A percentile compares a stretch with the other conserved stretches of the same genome.
These are phyloP conservation scores for Cottoperca gobio DNA, from an alignment of 2,797 vertebrate species.

Conservation along the genomic window DNA sequence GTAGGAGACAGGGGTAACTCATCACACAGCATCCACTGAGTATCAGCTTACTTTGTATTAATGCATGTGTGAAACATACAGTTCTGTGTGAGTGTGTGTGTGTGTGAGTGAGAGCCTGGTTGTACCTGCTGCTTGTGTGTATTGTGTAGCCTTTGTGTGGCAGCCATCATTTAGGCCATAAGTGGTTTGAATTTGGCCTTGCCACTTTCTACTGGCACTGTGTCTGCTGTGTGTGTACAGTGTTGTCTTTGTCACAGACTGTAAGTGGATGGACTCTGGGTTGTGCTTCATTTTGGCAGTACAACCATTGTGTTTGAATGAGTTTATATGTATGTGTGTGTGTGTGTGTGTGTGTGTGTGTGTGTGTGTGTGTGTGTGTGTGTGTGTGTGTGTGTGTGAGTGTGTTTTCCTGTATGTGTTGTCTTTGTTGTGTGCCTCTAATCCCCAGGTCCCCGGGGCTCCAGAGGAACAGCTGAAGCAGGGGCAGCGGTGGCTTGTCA, in stretches of 20 bases:
- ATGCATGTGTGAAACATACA: neutral
- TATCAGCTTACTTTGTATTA: neutral
- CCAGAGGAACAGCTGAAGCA: conserved; percentile 92
- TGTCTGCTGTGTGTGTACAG: conserved; percentile 11
- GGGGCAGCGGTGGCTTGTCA: conserved; percentile 92
- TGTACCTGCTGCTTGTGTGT: conserved; percentile 25
- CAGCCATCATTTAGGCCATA: conserved; percentile 37
- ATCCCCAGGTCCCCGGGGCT: conserved; percentile 90
- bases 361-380: neutral
- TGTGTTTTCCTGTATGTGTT: conserved; percentile 66
- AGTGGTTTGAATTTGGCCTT: conserved; percentile 39
- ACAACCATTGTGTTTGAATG: conserved; percentile 18
- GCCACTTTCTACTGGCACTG: conserved; percentile 12
- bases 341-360: conserved; percentile 29
- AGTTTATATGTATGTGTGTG: conserved; percentile 17
- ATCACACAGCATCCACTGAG: neutral
- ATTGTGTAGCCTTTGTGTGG: conserved; percentile 22
- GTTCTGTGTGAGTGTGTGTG: neutral
- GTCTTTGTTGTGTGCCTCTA: conserved; percentile 82
- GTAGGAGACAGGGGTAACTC: no score
- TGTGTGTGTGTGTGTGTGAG: conserved; percentile 39
- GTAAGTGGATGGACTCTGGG: conserved; percentile 33
- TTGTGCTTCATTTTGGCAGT: conserved; percentile 35
- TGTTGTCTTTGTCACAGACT: conserved; percentile 20
- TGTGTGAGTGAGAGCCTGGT: conserved; percentile 13